These are phyloP conservation scores for Fragum whitleyi DNA, from an alignment of 2,888 invertebrate genomes.

Conservation along the genomic window DNA sequence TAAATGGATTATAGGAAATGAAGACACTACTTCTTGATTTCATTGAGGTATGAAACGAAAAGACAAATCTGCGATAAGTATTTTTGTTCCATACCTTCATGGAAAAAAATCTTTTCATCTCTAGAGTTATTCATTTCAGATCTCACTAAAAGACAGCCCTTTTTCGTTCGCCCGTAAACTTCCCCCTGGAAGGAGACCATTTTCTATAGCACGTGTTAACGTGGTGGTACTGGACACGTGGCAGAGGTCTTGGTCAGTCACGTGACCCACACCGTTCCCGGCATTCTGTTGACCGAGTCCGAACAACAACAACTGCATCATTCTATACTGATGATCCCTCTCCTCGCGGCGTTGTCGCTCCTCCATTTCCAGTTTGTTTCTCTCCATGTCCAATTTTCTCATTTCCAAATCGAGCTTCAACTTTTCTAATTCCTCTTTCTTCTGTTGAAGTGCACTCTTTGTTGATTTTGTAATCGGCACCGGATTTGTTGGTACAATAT, in stretches of 20 bases:
- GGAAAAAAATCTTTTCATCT: no score
- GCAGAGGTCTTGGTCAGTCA: conserved; percentile 41
- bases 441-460: conserved; percentile 12
- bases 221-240: conserved; percentile 38
- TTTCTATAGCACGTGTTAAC: conserved; percentile 59
- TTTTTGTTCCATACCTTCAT: no score
- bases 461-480: background rate
- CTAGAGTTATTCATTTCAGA: no score
- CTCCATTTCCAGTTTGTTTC: conserved; percentile 63
- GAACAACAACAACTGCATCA: conserved; percentile 62
- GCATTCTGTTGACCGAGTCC: conserved; percentile 60
- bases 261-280: conserved; percentile 39
- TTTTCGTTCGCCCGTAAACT: conserved; percentile 60
- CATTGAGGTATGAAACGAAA: no score
- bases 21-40: no score
- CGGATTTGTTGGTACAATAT: background rate
- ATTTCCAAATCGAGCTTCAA: conserved; percentile 59
- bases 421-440: conserved; percentile 53
- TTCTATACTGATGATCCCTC: conserved; percentile 60
- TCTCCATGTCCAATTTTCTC: conserved; percentile 57
- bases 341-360: conserved; percentile 62
- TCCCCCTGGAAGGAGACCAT: conserved; percentile 62
- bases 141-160: conserved; percentile 62
- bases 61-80: no score
- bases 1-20: no score